Evolutionary conservation across 2,888 invertebrate genomes (phyloP), one percentile per base, ranked within the genome.

Genomic region (Dicyrtomina minuta): DNA sequence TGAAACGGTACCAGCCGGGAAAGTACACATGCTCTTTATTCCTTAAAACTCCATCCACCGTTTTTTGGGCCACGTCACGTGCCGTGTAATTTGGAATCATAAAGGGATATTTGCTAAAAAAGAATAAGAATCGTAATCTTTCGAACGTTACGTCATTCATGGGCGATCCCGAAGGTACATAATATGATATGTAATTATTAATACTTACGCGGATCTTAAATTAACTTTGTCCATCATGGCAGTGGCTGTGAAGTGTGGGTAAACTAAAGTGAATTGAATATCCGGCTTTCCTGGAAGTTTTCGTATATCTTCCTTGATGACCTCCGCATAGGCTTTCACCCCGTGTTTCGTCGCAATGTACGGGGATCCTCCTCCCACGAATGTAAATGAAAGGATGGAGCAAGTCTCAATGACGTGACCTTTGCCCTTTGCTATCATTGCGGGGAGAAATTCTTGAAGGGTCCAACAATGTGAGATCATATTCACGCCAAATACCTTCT

Each of bases 331-430:
- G 12, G 15, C 58, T n/a, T 17, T 6, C 27, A 58, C 27, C 4
- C 20, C 58, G n/a, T 58, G 58, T n/a, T 58, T 58, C 13, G 58
- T 15, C 13, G 27, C 58, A 27, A 58, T 58, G 17, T 58, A 58
- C 2, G 58, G n/a, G 2, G 58, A 4, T 10, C 39, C 58, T n/a
- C 10, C 3, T 4, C 15, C 6, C 5, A 10, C 39, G 6, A 10
- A 27, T 17, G 13, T 27, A 17, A 58, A 58, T 10, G 20, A 13
- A 15, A 58, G 13, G 17, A 27, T 13, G 3, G 58, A 58, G 24
- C 58, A 27, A 2, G 58, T 58, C 17, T 58, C 58, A 10, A 58
- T n/a, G 2, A 58, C 58, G 17, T 58, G 58, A 33, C 58, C 58
- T 15, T 58, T 2, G 2, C 39, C 33, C 10, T 39, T 58, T 10